Conservation (phyloP, 2,113 vertebrate species). For the Abramis brama region DNA sequence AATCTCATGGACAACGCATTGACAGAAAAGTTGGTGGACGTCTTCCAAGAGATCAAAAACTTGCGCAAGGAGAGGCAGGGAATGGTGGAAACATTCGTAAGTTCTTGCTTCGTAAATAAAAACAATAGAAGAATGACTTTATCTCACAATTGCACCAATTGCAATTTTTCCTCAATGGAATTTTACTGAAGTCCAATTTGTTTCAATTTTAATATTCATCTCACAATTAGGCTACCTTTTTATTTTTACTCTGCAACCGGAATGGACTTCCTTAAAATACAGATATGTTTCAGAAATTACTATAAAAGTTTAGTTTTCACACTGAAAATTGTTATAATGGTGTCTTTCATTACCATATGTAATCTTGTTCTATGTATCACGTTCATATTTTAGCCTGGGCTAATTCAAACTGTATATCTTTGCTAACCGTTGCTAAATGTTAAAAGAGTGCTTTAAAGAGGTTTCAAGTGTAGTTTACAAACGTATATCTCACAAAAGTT, state of each 20-base stretch:
- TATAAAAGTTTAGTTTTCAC: no score
- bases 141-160: no score
- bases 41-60: constrained; percentile 90
- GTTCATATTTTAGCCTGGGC: neutral
- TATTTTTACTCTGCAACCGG: no score
- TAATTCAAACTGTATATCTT: neutral
- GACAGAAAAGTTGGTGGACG: constrained; percentile 86
- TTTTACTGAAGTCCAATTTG: no score
- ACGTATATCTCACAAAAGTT: neutral
- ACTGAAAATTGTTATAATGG: neutral
- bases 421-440: neutral
- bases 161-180: no score
- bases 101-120: constrained; percentile 55
- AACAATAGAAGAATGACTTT: neutral
- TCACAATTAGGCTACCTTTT: no score
- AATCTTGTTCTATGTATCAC: neutral
- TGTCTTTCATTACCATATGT: neutral
- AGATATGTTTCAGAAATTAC: no score
- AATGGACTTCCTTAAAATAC: no score
- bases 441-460: neutral
- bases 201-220: no score
- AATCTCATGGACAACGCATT: constrained; percentile 89
- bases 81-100: constrained; percentile 83
- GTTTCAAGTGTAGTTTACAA: neutral
- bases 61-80: constrained; percentile 84